phyloP scores from a whole-genome alignment of 37 sponge, comb jelly and placozoan genomes.

The Lycopodina hypogea region DNA sequence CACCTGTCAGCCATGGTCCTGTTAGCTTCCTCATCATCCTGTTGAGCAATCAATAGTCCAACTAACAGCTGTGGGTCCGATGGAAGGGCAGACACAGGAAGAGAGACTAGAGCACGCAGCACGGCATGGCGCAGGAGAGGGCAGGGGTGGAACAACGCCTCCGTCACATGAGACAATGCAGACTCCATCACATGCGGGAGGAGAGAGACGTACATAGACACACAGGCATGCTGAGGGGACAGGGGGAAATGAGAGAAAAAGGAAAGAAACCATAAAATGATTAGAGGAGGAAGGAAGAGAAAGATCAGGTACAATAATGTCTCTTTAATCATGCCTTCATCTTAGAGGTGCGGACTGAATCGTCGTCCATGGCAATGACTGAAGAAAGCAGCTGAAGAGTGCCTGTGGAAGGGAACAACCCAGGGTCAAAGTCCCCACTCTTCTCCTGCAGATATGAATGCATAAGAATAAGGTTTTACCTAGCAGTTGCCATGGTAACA shows the following conservation, averaged over 20 bases:
- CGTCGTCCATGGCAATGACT: conserved; percentile 19
- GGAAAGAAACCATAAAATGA: background rate
- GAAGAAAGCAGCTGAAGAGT: conserved; percentile 27
- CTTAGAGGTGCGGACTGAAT: background rate
- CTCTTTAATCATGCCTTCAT: conserved; percentile 10
- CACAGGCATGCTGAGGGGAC: conserved; percentile 20
- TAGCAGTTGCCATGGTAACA: too few relatives aligned
- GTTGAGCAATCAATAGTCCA: conserved; percentile 26
- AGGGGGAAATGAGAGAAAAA: conserved; percentile 2
- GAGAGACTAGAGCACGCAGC: conserved; percentile 5
- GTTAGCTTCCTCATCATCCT: conserved; percentile 47
- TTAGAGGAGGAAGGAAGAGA: background rate
- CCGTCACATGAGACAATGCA: conserved; percentile 9
- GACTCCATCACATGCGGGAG: background rate
- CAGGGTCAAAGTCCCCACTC: background rate
- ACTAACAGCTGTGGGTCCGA: conserved; percentile 26
- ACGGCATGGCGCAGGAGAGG: conserved; percentile 32
- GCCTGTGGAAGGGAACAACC: conserved; percentile 21
- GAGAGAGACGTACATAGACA: conserved; percentile 16
- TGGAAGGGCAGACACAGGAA: conserved; percentile 5
- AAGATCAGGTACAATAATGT: background rate
- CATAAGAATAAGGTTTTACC: background rate
- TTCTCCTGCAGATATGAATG: background rate
- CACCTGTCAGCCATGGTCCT: conserved; percentile 43
- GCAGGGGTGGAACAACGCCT: conserved; percentile 1